Evolutionary conservation across 2,888 invertebrate species (phyloP), one percentile per base, ranked within the genome.

Genomic region (Pristionchus japonicus): DNA sequence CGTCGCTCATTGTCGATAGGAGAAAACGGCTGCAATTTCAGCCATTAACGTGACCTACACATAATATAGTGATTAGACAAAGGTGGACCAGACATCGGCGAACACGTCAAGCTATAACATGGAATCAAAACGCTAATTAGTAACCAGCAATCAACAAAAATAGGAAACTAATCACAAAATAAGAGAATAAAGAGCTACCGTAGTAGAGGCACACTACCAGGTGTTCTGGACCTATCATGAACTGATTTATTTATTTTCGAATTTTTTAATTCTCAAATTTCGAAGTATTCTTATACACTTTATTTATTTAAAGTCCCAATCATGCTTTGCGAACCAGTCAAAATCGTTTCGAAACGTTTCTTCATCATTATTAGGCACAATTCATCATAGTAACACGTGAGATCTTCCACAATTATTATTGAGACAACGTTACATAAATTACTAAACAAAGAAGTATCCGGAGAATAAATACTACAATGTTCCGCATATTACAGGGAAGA

Each of bases 1-100:
- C 83, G 34, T 88, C 49, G 34, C 49, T 74, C 88, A 86, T 89
- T 27, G 0, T 88, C 52, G 70, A 74, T 74, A 49, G 27, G 37
- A 43, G 43, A 40, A 27, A 77, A 86, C 70, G 3, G 77, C 77
- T 31, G 1, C 15, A 67, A 67, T 67, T 31, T 7, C 31, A 34
- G n/a, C 13, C 23, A 31, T 27, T 64, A n/a, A 6, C 4, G 31
- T 27, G 23, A 31, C 27, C 2, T 27, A 64, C 0, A 67, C 20
- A 57, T n/a, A n/a, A 57, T 57, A 57, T n/a, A n/a, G 7, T 11
- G 11, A 31, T 3, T 64, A 37, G 20, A 27, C 15, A 17, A 70
- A 23, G 15, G 17, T 70, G 37, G 70, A 70, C 6, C 6, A 20
- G 1, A 3, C 37, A 15, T 27, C 20, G 70, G 20, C 20, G 20